Base-by-base conservation (phyloP, 2,888 invertebrate species). In the Mesoligia furuncula region DNA sequence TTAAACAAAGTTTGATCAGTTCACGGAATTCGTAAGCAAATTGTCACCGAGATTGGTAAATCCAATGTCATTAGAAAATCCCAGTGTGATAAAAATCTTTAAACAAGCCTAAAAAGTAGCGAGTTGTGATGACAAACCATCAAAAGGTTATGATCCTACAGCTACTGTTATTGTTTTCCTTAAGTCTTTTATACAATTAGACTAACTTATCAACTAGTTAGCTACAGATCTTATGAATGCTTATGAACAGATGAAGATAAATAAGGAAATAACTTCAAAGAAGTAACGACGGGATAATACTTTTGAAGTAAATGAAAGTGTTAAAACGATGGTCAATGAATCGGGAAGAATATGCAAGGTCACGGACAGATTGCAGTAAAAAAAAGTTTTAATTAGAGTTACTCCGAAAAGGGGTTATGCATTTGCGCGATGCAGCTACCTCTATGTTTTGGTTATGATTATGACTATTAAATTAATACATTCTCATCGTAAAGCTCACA, bases 261-360 rank as follows among this genome's bases (percentile, higher is more conserved):
- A 27, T 7, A 59, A 31, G 68, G 27, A n/a, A 48, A 74, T 2
- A 17, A 75, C 20, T 24, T 36, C 2, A 51, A 65, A 31, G 11
- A 64, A 64, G 42, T 57, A 51, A 76, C 13, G 24, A 27, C 9
- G 1, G 24, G 15, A 39, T 45, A 15, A 70, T 7, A 15, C 7
- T 24, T 7, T 61, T n/a, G 24, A 59, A 64, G 27, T 59, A 80
- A 68, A 31, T 69, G 45, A 69, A 84, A 69, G 85, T 65, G 36
- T 51, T 67, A 39, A 57, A 27, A 13, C 48, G 17, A 20, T 42
- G 62, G 59, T 54, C 69, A 80, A 64, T 59, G 57, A 69, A 81
- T 81, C 64, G 54, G 75, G 74, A 81, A 84, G 85, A 74, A 81
- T 17, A 80, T 57, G 48, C 81, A 81, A 81, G 75, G 81, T 66